Evolutionary conservation across 2,113 vertebrate genomes (phyloP), one percentile per base, ranked within the genome.

Genomic region (Psittacula cyanocephala): DNA sequence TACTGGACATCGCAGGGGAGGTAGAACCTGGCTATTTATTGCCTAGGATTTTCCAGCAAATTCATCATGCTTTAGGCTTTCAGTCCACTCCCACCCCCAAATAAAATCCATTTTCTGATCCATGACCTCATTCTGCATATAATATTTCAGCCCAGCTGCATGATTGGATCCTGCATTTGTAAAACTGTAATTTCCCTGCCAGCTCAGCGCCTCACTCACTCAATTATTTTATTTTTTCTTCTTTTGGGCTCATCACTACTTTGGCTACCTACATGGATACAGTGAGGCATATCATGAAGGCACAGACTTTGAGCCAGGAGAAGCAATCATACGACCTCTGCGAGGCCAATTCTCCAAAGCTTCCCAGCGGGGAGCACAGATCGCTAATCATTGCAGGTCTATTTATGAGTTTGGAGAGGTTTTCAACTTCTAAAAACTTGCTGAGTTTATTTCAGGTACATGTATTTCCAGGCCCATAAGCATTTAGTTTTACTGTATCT

Each of bases 371-470:
- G 94, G 89, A 96, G 75, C 78, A n/a, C 65, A 81, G 95, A 80
- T 97, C 95, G 29, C 96, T 93, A 97, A 95, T 98, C 94, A 96
- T n/a, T 94, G 84, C 71, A 67, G 50, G 92, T 89, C 86, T 17
- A 62, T 97, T 96, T 98, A 97, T 64, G 96, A 96, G 81, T 31
- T 81, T 92, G 97, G 96, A 97, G 89, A 91, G 86, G 94, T 97
- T 96, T 97, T 94, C 96, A 96, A 5, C 84, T 95, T 78, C 7
- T 55, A 80, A 57, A 89, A 95, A 92, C 84, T 94, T 93, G 91
- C 88, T 79, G 93, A 95, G 95, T 94, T 98, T 97, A 92, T 96
- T 97, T 97, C 97, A 98, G 97, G 96, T 97, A 97, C 52, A 39
- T 11, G 49, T 39, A 93, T 96, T 98, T 97, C 95, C 97, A 96